phyloP scores from a whole-genome alignment of 1,140 invertebrate species.

The Microvelia longipes region DNA sequence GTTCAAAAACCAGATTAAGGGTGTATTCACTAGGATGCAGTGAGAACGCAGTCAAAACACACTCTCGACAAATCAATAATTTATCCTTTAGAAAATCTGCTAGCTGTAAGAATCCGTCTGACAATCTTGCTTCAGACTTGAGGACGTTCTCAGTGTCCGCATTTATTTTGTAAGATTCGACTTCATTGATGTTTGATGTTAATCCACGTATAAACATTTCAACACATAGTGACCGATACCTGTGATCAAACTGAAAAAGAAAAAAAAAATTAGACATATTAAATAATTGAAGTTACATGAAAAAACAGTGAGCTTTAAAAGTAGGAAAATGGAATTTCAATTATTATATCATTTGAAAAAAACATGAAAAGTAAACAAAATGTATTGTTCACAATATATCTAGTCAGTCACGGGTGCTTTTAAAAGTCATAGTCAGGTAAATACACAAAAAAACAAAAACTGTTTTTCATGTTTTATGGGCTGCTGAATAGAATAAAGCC shows the following conservation, averaged over 20 bases:
- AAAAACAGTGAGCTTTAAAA: neutral
- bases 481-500: too few relatives aligned
- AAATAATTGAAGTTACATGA: too few relatives aligned
- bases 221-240: conserved; percentile 46
- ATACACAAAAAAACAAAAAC: too few relatives aligned
- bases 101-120: conserved; percentile 39
- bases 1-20: conserved; percentile 31
- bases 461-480: too few relatives aligned
- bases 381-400: too few relatives aligned
- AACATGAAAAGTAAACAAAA: too few relatives aligned
- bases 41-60: conserved; percentile 47
- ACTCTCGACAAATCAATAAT: conserved; percentile 41
- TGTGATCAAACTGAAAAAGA: conserved; percentile 40
- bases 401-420: too few relatives aligned
- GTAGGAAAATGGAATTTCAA: too few relatives aligned
- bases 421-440: too few relatives aligned
- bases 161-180: conserved; percentile 47
- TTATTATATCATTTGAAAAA: too few relatives aligned
- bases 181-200: conserved; percentile 56
- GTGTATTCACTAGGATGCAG: conserved; percentile 39
- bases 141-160: conserved; percentile 35
- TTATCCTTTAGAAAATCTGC: conserved; percentile 36
- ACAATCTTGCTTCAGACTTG: conserved; percentile 37
- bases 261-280: conserved; percentile 29
- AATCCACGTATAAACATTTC: conserved; percentile 56